phyloP scores from a whole-genome alignment of 2,888 invertebrate genomes.

The Hirtodrosophila duncani region DNA sequence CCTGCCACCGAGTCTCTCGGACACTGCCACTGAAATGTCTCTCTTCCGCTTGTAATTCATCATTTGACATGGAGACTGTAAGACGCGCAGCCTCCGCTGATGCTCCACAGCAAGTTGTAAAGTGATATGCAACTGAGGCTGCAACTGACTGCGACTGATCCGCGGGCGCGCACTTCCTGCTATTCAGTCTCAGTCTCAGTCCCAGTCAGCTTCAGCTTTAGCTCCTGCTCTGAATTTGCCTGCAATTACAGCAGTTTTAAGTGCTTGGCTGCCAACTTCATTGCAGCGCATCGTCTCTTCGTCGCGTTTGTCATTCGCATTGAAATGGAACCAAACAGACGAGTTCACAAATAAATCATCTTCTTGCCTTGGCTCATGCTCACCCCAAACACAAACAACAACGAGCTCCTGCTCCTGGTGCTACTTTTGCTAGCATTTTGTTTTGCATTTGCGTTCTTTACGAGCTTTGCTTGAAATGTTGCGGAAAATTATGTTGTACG shows the following conservation, averaged over 20 bases:
- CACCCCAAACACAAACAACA: neutral
- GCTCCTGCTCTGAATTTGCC: conserved; percentile 38
- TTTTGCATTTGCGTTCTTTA: conserved; percentile 27
- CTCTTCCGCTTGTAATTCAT: conserved; percentile 77
- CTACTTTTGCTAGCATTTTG: conserved; percentile 7
- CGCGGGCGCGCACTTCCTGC: conserved; percentile 60
- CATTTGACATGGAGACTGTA: conserved; percentile 66
- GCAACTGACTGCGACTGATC: conserved; percentile 27
- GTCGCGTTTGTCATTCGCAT: conserved; percentile 71
- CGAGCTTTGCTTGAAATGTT: conserved; percentile 63
- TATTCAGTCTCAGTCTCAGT: conserved; percentile 14
- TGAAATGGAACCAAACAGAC: conserved; percentile 72
- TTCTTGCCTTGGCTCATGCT: conserved; percentile 16
- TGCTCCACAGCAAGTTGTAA: conserved; percentile 36
- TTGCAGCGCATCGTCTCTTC: conserved; percentile 59
- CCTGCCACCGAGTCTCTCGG: conserved; percentile 39
- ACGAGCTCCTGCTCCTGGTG: neutral
- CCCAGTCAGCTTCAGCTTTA: conserved; percentile 6
- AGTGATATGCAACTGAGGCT: conserved; percentile 43
- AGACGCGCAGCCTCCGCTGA: conserved; percentile 25
- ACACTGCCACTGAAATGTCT: conserved; percentile 62
- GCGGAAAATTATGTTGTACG: conserved; percentile 75
- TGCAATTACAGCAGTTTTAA: conserved; percentile 73
- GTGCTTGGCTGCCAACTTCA: conserved; percentile 59
- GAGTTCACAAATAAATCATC: conserved; percentile 72